Percentiles rank a stretch among this genome's conserved stretches.
phyloP scores from a whole-genome alignment of 2,888 invertebrate species.

The Trisateles emortualis region DNA sequence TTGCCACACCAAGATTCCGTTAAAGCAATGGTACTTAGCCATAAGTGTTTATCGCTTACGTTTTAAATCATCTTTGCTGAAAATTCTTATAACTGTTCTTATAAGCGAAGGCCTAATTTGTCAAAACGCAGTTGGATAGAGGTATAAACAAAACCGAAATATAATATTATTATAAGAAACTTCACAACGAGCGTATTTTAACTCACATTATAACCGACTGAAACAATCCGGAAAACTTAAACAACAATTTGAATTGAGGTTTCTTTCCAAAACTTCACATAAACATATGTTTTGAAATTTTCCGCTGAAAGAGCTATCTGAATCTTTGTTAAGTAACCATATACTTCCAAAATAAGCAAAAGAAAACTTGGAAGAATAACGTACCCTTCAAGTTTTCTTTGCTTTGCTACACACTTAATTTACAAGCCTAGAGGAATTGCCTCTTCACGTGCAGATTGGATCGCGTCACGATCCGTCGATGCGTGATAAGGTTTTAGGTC shows the following conservation, averaged over 20 bases:
- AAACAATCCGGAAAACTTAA: not conserved
- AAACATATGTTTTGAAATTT: not conserved
- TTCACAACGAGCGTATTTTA: not conserved
- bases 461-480: no score
- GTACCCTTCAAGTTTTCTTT: not conserved
- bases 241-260: not conserved
- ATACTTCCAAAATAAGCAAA: not conserved
- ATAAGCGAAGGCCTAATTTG: no score
- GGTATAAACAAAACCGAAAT: no score
- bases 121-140: no score
- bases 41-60: no score
- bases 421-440: not conserved
- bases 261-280: not conserved
- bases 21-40: no score
- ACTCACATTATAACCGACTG: not conserved
- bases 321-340: not conserved
- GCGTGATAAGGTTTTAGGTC: no score
- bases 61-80: no score
- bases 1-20: no score
- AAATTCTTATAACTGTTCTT: no score
- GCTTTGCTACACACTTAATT: constrained; percentile 1
- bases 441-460: not conserved
- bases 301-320: not conserved
- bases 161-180: not conserved
- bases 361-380: not conserved